Percentiles rank a stretch among this genome's conserved stretches.
phyloP scores from a whole-genome alignment of 2,797 vertebrate species.

The Nothura maculosa region DNA sequence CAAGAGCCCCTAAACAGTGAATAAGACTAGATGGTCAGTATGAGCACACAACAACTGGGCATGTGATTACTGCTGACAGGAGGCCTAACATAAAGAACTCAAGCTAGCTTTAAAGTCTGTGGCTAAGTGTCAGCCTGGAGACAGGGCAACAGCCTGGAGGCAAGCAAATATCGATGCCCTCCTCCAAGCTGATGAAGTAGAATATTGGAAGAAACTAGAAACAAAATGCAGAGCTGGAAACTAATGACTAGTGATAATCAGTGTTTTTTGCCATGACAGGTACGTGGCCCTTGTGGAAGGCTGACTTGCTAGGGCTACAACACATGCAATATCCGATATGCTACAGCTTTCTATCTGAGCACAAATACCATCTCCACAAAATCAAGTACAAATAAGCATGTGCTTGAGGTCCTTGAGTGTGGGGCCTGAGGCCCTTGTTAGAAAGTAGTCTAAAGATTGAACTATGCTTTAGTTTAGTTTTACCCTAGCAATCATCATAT shows the following conservation, averaged over 20 bases:
- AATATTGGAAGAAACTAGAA: neutral
- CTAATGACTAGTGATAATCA: neutral
- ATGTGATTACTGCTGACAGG: neutral
- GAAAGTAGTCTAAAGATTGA: neutral
- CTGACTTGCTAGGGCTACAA: neutral
- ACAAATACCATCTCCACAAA: neutral
- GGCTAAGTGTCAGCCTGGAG: neutral
- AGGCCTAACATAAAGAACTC: neutral
- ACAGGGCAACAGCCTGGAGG: neutral
- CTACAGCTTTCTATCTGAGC: neutral
- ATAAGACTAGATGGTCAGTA: neutral
- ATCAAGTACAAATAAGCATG: neutral
- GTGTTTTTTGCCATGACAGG: neutral
- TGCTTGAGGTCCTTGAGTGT: neutral
- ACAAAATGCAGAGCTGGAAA: neutral
- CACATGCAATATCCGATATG: neutral
- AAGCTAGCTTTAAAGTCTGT: neutral
- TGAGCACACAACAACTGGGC: neutral
- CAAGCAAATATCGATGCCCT: neutral
- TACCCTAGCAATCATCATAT: too few species aligned
- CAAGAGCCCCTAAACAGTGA: neutral
- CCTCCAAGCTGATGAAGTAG: neutral
- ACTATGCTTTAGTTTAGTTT: neutral
- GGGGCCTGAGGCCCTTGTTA: neutral
- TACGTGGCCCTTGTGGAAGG: accelerated